Conservation (phyloP, 2,113 vertebrate species). For the Alaudala cheleensis region DNA sequence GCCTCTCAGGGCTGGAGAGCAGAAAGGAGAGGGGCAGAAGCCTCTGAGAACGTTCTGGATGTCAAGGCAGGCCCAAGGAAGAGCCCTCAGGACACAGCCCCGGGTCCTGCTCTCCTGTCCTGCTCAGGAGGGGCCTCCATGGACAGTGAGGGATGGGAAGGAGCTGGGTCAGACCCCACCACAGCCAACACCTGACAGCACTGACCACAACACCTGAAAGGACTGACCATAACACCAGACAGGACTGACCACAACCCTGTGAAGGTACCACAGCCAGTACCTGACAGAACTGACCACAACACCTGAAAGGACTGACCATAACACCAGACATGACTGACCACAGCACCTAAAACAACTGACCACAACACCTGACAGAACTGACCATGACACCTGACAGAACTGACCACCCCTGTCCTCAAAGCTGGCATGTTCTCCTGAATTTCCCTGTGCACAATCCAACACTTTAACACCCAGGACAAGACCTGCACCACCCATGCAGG, state of each 20-base stretch:
- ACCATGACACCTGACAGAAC: neutral
- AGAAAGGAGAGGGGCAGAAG: neutral
- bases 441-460: neutral
- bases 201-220: neutral
- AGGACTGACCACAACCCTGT: neutral
- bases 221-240: rapidly evolving
- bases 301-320: neutral
- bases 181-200: rapidly evolving
- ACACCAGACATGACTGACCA: rapidly evolving
- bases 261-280: too few relatives aligned
- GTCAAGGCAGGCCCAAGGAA: neutral
- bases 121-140: rapidly evolving
- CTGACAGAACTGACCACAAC: rapidly evolving
- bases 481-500: neutral
- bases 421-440: neutral
- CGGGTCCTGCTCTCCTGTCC: neutral
- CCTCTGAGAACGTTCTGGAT: neutral
- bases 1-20: neutral
- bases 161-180: neutral
- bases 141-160: rapidly evolving
- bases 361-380: rapidly evolving
- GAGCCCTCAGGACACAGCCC: neutral
- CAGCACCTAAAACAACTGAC: rapidly evolving
- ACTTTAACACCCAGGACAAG: neutral
- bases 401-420: neutral